Evolutionary conservation across 2,888 invertebrate species (phyloP).

Genomic region (Punctoribates punctum): DNA sequence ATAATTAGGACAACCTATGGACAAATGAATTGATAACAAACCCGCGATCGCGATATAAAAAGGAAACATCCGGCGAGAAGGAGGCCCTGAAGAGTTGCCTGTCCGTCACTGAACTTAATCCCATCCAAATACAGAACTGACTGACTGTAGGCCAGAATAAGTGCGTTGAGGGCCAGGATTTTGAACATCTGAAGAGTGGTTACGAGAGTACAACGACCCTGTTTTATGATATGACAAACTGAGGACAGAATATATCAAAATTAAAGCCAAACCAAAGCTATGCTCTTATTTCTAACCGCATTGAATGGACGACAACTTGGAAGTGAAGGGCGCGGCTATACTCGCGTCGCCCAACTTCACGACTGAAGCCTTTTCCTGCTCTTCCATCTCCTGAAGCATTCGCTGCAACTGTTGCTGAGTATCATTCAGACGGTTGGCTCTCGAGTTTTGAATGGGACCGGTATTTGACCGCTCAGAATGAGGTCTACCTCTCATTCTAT

Average conservation of each 20-base stretch:
- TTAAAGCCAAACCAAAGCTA: background rate
- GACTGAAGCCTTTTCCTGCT: conserved; percentile 77
- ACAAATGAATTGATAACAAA: conserved; percentile 52
- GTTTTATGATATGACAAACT: conserved; percentile 99
- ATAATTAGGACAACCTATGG: background rate
- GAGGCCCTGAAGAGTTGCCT: conserved; percentile 90
- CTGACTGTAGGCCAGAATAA: conserved; percentile 96
- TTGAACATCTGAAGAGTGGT: conserved; percentile 99
- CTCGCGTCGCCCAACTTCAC: conserved; percentile 97
- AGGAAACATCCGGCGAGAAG: conserved; percentile 94
- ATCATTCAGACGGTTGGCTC: conserved; percentile 4
- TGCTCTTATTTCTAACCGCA: conserved; percentile 68
- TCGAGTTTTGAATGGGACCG: background rate
- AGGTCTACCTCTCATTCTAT: conserved; percentile 6
- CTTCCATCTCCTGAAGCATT: conserved; percentile 78
- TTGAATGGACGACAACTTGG: conserved; percentile 88
- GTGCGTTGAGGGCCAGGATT: conserved; percentile 93
- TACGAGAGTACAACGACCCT: conserved; percentile 96
- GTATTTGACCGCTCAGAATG: background rate
- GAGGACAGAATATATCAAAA: conserved; percentile 52
- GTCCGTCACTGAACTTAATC: conserved; percentile 94
- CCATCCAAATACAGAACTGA: conserved; percentile 97
- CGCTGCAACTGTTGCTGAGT: conserved; percentile 61
- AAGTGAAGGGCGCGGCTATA: conserved; percentile 98
- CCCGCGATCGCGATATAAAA: conserved; percentile 96